Conservation (phyloP, 2,113 vertebrate genomes). For the Tetraodon nigroviridis region DNA sequence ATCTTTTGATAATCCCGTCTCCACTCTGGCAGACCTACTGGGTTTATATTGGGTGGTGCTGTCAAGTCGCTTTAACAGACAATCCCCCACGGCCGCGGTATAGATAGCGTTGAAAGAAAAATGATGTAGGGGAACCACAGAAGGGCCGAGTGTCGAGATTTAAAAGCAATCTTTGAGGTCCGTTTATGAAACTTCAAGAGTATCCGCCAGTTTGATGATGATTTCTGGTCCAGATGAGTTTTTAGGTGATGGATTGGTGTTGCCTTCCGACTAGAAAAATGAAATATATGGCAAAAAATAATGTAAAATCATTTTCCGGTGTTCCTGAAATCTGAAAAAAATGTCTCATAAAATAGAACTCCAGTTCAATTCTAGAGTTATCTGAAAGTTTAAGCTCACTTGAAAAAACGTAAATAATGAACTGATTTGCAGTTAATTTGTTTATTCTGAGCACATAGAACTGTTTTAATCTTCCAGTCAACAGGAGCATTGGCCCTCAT, state of each 20-base stretch:
- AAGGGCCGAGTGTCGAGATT: slow-evolving; percentile 9
- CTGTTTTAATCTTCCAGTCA: neutral
- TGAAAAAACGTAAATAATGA: neutral
- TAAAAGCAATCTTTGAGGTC: slow-evolving; percentile 32
- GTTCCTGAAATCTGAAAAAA: too few species aligned
- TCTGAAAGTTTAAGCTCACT: neutral
- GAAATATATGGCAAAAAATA: too few species aligned
- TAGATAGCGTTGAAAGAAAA: slow-evolving; percentile 33
- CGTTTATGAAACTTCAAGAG: slow-evolving; percentile 31
- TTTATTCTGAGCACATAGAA: neutral
- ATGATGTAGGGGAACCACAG: slow-evolving; percentile 14
- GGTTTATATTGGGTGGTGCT: slow-evolving; percentile 13
- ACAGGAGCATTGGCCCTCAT: neutral
- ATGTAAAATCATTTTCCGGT: too few species aligned
- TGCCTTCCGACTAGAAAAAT: too few species aligned
- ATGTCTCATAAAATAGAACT: too few species aligned
- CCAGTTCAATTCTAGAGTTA: neutral
- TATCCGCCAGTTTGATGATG: slow-evolving; percentile 20
- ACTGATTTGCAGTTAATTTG: neutral
- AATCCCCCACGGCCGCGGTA: slow-evolving; percentile 8
- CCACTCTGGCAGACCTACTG: slow-evolving; percentile 14
- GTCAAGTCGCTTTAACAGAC: slow-evolving; percentile 32
- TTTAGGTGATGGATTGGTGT: slow-evolving; percentile 15
- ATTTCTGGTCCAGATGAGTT: slow-evolving; percentile 18
- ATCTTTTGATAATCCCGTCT: slow-evolving; percentile 26